These are phyloP conservation scores for Diachasmimorpha longicaudata DNA, from an alignment of 1,140 invertebrate species.

Conservation along the genomic window DNA sequence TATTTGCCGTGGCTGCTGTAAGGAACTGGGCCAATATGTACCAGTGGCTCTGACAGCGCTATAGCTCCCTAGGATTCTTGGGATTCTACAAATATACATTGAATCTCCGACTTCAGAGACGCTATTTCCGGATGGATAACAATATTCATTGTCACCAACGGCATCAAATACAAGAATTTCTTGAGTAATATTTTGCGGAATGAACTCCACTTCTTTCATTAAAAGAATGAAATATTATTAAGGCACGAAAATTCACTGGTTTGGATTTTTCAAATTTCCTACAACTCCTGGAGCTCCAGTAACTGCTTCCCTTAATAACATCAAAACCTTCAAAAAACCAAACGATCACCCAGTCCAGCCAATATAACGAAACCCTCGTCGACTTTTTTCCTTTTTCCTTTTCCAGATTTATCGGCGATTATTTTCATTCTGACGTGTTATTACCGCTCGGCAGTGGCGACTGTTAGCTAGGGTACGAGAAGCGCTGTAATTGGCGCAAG, in stretches of 20 bases:
- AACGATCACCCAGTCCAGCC: no score
- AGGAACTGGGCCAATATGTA: not conserved
- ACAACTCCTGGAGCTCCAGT: no score
- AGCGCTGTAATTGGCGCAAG: conserved; percentile 35
- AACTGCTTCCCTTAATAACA: no score
- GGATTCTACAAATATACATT: not conserved
- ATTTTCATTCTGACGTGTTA: conserved; percentile 35
- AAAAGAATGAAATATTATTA: no score
- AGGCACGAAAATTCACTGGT: no score
- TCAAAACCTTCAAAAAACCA: no score
- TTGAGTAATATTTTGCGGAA: no score
- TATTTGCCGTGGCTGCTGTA: not conserved
- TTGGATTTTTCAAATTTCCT: no score
- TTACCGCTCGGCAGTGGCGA: conserved; percentile 19
- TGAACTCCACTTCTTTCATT: no score
- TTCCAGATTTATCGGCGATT: conserved; percentile 34
- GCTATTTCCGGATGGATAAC: not conserved
- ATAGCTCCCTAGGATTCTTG: not conserved
- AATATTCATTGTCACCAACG: no score
- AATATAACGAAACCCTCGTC: no score
- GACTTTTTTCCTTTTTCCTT: not conserved
- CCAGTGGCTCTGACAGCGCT: not conserved
- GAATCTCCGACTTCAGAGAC: not conserved
- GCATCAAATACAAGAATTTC: no score
- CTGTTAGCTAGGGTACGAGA: not conserved